Base-by-base conservation (phyloP, 2,113 vertebrate genomes). In the Tupaia chinensis region DNA sequence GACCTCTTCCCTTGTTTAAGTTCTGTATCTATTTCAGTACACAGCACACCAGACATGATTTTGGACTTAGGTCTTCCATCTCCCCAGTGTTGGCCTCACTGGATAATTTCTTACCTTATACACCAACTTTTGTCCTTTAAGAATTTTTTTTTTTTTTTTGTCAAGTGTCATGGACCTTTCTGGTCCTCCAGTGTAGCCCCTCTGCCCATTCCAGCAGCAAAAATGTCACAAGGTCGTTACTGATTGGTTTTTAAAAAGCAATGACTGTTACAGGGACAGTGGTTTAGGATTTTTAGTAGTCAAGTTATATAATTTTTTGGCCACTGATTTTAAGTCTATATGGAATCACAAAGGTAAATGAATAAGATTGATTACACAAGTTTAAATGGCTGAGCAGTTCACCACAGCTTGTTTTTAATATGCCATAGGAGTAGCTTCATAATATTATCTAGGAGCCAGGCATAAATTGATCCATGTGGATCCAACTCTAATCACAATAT, bases 401-500 rank as follows among this genome's bases (percentile, higher is more conserved):
- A 27, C 25, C 32, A 72, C 25, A 92, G 69, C 73, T 60, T 86
- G 61, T 66, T 89, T 97, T 92, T 93, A 81, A 94, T 60, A 80
- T 68, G 61, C 32, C 23, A 3, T 23, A 19, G 23, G 66, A 10
- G 54, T 22, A 96, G 27, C 70, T 95, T 91, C 56, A 91, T 68
- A 91, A 63, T 92, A 81, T 56, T 87, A 22, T 95, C 53, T 72
- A 81, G 34, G 81, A 96, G 58, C 29, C 72, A 84, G 94, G 53
- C 27, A 66, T n/a, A 68, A 91, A 89, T 68, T 94, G 88, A 96
- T 94, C 82, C 83, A 84, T 94, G 79, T 72, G n/a, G 68, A 78
- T 86, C 25, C 80, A 93, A 79, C 15, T 86, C 78, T 34, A 95
- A 95, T 97, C 91, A 94, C 27, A 95, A 70, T 96, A 89, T 97